These are phyloP conservation scores for Xanthia icteritia DNA, from an alignment of 2,888 invertebrate species.

Conservation along the genomic window DNA sequence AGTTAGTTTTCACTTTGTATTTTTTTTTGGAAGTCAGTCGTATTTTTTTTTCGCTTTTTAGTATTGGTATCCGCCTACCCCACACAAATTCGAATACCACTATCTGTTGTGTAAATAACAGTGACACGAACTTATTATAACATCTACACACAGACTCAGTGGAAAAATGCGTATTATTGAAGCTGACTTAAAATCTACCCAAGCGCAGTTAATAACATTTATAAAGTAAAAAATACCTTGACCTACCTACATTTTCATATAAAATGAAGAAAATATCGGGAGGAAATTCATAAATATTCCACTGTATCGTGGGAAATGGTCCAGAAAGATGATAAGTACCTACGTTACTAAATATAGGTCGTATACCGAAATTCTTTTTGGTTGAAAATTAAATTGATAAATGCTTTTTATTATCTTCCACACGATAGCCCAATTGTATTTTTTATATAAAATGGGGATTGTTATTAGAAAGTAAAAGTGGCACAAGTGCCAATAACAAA, in stretches of 20 bases:
- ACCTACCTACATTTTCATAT: background rate
- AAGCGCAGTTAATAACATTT: too few relatives aligned
- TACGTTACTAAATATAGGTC: slow-evolving; percentile 35
- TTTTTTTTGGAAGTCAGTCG: too few relatives aligned
- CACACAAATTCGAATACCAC: too few relatives aligned
- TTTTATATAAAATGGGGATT: background rate
- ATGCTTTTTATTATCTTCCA: slow-evolving; percentile 39
- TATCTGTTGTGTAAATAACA: too few relatives aligned
- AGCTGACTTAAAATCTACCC: too few relatives aligned
- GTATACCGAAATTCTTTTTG: slow-evolving; percentile 8
- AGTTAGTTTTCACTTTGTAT: too few relatives aligned
- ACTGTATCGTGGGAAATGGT: slow-evolving; percentile 51
- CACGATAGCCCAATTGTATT: slow-evolving; percentile 1
- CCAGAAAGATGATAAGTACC: slow-evolving; percentile 53
- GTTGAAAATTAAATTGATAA: slow-evolving; percentile 17
- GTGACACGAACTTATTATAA: too few relatives aligned
- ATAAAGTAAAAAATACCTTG: background rate
- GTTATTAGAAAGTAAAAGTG: background rate
- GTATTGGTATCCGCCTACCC: too few relatives aligned
- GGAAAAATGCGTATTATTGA: too few relatives aligned
- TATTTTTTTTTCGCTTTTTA: too few relatives aligned
- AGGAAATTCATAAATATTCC: slow-evolving; percentile 45
- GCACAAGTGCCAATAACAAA: slow-evolving; percentile 21
- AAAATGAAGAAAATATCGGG: slow-evolving; percentile 25
- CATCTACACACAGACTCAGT: too few relatives aligned